Base-by-base conservation (phyloP, 2,113 vertebrate genomes). In the Balaeniceps rex region DNA sequence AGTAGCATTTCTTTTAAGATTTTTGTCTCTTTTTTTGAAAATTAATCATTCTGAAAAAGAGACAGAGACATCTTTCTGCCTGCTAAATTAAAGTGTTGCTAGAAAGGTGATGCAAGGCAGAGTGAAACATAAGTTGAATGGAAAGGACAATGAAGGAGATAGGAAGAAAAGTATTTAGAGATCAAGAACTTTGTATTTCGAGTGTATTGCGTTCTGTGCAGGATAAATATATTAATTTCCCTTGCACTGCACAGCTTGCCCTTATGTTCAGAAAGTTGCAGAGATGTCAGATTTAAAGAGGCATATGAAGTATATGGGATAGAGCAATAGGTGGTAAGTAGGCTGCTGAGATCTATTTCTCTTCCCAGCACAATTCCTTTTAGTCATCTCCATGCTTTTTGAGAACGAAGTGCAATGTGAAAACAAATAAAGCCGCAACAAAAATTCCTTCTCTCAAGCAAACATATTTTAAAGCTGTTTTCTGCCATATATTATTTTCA, bases 181-280 rank as follows among this genome's bases (percentile, higher is more conserved):
- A 74, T 93, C 77, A 75, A 77, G 75, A 92, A 71, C 84, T 94
- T 81, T 33, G 0, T 81, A 52, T 93, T 94, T 83, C 60, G 60
- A 93, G 64, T 34, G 33, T 23, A 12, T 23, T 94, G 51, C 70
- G 29, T 71, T 95, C 81, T 64, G 63, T 34, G 19, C 1, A 5
- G 93, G 72, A 51, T 89, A 96, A 95, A 95, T 91, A 95, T 86
- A 96, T 96, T 97, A 94, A 95, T 96, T 96, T 95, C 38, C 47
- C 71, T 51, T 95, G 75, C 75, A 80, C 89, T 93, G 91, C 95
- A 90, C 89, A 94, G 93, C 91, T 93, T 96, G 93, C 70, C 94
- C 94, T 96, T 95, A 60, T 91, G 93, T 91, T 96, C 63, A 77
- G 68, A 91, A 91, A 88, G 91, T 74, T 91, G 94, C 70, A 87